Conservation (phyloP, 1,140 invertebrate genomes). For the Eurosta solidaginis region DNA sequence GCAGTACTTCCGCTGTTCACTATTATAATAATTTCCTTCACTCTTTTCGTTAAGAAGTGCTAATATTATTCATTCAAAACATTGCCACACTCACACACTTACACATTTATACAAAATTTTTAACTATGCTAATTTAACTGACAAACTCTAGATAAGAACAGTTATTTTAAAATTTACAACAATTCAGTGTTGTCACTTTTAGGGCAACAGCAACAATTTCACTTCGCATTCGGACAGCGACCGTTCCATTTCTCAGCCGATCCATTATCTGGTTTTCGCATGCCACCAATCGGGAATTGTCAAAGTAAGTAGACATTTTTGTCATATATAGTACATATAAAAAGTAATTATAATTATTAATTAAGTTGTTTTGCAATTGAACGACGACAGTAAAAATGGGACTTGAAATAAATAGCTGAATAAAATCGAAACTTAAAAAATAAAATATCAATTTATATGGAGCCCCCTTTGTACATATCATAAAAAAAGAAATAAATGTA, state of each 20-base stretch:
- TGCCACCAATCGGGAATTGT: conserved; percentile 83
- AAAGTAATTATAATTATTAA: neutral
- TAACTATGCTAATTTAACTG: neutral
- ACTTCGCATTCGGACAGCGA: conserved; percentile 86
- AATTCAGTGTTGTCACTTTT: conserved; percentile 80
- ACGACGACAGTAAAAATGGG: no score
- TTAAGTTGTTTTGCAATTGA: no score
- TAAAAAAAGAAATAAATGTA: no score
- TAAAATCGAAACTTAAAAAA: no score
- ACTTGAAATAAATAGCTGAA: no score
- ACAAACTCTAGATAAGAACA: conserved; percentile 52
- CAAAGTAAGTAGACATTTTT: conserved; percentile 75
- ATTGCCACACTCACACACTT: neutral
- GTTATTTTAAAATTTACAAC: conserved; percentile 62
- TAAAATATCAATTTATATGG: no score
- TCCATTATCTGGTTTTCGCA: conserved; percentile 79
- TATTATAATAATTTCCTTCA: no score
- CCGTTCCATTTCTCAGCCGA: conserved; percentile 83
- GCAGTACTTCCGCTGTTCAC: no score
- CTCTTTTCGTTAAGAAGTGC: neutral
- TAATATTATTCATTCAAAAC: neutral
- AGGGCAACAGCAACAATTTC: conserved; percentile 91
- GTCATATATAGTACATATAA: neutral
- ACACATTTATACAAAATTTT: neutral
- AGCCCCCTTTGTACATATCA: no score